These are phyloP conservation scores for Paralichthys olivaceus DNA, from an alignment of 2,113 vertebrate species.

Conservation along the genomic window DNA sequence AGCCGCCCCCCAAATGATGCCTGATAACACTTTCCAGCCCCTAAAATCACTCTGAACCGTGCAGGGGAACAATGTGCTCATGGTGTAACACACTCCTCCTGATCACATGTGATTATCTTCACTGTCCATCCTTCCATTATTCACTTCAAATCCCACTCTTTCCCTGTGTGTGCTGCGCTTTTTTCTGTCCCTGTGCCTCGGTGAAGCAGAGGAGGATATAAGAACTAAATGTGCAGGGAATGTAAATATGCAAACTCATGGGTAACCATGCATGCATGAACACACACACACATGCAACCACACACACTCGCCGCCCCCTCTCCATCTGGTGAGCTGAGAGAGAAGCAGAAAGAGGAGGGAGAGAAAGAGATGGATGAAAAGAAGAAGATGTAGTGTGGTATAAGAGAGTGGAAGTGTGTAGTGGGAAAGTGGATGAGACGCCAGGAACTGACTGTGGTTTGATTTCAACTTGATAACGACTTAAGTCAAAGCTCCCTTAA, in stretches of 20 bases:
- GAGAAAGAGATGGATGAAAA: conserved; percentile 3
- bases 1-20: conserved; percentile 83
- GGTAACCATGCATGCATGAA: conserved; percentile 62
- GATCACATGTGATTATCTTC: neutral
- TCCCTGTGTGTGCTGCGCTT: neutral
- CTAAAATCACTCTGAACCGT: conserved; percentile 70
- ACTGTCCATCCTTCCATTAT: neutral
- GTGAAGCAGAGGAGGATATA: conserved; percentile 22
- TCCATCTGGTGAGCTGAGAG: conserved; percentile 74
- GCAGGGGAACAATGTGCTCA: neutral
- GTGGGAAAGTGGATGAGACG: conserved; percentile 1
- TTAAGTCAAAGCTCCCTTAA: too few species aligned
- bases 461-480: neutral
- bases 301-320: conserved; percentile 66
- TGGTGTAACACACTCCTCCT: neutral
- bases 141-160: neutral
- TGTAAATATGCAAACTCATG: conserved; percentile 76
- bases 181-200: neutral
- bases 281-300: conserved; percentile 13
- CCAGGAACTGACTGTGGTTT: neutral
- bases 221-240: conserved; percentile 52
- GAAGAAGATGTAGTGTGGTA: neutral
- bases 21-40: conserved; percentile 71
- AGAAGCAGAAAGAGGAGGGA: conserved; percentile 34
- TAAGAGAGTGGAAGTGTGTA: conserved; percentile 18